Evolutionary conservation across 2,113 vertebrate genomes (phyloP).

Genomic region (Baryphthengus martii): DNA sequence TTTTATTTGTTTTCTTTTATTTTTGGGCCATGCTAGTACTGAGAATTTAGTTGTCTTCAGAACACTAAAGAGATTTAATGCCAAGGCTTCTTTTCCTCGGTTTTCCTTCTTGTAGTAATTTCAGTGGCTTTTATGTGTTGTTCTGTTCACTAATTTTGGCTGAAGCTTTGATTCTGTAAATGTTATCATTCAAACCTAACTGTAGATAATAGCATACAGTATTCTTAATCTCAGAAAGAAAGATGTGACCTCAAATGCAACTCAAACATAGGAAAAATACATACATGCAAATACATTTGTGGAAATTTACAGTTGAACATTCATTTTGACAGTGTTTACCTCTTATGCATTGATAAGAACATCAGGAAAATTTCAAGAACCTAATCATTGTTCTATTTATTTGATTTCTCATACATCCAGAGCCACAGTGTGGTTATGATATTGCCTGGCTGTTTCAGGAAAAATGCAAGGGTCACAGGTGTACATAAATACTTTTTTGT

Average conservation of each 20-base stretch:
- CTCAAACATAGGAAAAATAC: background rate
- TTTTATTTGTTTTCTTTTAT: background rate
- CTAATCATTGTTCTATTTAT: background rate
- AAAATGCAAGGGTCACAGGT: background rate
- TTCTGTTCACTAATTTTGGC: background rate
- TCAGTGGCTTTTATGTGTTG: background rate
- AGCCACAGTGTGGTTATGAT: background rate
- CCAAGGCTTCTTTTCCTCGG: background rate
- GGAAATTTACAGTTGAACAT: background rate
- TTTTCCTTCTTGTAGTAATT: background rate
- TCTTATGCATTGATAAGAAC: background rate
- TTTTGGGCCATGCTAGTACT: background rate
- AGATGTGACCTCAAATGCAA: background rate
- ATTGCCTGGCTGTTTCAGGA: background rate
- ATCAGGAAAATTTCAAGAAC: background rate
- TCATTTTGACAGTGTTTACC: background rate
- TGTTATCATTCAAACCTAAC: background rate
- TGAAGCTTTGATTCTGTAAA: background rate
- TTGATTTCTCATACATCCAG: background rate
- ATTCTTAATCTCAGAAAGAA: background rate
- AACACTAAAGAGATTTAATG: background rate
- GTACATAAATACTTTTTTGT: background rate
- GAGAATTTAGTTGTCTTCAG: background rate
- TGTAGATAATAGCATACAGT: background rate
- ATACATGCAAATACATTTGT: background rate